Conservation (phyloP, 1,140 invertebrate species). For the Cardiocondyla obscurior region DNA sequence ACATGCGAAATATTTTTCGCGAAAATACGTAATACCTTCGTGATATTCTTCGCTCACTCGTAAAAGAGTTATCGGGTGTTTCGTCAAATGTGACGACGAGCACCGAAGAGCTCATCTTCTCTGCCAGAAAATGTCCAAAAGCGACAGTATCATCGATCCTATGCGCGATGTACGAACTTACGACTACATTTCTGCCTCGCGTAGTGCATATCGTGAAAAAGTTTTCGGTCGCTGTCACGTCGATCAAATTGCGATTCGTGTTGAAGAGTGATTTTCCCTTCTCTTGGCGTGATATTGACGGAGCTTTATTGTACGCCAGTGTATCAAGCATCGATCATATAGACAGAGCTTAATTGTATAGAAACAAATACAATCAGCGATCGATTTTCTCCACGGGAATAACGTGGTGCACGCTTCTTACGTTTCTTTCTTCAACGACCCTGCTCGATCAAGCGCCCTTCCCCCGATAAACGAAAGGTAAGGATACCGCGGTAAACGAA, state of each 20-base stretch:
- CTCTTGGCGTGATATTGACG: constrained; percentile 6
- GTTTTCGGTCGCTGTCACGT: background rate
- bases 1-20: background rate
- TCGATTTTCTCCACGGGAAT: constrained; percentile 40
- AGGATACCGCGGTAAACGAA: background rate
- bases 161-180: constrained; percentile 1
- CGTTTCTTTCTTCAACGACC: constrained; percentile 35
- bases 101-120: background rate
- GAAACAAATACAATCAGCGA: constrained; percentile 46
- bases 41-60: background rate
- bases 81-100: background rate
- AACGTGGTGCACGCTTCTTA: constrained; percentile 44
- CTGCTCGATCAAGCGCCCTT: constrained; percentile 7
- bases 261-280: background rate
- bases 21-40: background rate
- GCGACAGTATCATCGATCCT: background rate
- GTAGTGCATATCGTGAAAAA: constrained; percentile 26
- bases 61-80: constrained; percentile 10
- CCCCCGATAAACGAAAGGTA: constrained; percentile 30
- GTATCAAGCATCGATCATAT: constrained; percentile 53
- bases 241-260: constrained; percentile 17
- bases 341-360: constrained; percentile 56
- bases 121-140: background rate
- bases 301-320: constrained; percentile 52
- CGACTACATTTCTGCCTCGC: constrained; percentile 28